phyloP scores from a whole-genome alignment of 2,888 invertebrate species.

The Polydrusus pterygomalis region DNA sequence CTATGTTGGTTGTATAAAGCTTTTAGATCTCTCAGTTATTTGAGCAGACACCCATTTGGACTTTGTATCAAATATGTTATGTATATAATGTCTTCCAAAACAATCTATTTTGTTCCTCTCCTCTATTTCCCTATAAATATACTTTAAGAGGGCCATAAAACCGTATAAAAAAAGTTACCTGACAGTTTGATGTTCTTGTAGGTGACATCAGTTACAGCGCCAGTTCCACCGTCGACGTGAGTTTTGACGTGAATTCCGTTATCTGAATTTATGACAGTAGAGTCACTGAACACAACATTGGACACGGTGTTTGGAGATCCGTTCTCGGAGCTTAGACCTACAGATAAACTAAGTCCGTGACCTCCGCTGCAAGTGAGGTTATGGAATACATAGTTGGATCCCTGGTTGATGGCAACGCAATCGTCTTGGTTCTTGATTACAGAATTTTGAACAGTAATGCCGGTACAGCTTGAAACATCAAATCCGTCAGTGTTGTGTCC shows the following conservation, averaged over 20 bases:
- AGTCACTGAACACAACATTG: slow-evolving; percentile 56
- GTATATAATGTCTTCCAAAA: no score
- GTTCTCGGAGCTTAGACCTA: slow-evolving; percentile 53
- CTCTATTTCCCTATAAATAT: no score
- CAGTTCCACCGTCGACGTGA: slow-evolving; percentile 56
- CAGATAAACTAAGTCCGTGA: slow-evolving; percentile 60
- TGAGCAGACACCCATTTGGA: no score
- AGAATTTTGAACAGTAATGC: slow-evolving; percentile 54
- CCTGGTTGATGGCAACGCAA: slow-evolving; percentile 58
- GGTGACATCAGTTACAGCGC: slow-evolving; percentile 55
- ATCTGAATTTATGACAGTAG: slow-evolving; percentile 54
- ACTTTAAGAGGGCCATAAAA: no score
- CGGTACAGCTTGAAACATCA: slow-evolving; percentile 49
- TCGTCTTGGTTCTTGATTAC: slow-evolving; percentile 59
- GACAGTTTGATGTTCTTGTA: slow-evolving; percentile 56
- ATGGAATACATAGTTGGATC: slow-evolving; percentile 50
- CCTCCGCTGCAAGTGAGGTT: slow-evolving; percentile 57
- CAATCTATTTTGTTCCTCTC: no score
- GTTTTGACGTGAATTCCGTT: slow-evolving; percentile 60
- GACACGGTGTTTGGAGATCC: slow-evolving; percentile 50
- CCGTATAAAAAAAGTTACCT: slow-evolving; percentile 47
- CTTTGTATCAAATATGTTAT: no score
- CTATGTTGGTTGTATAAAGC: no score
- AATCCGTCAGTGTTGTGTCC: slow-evolving; percentile 57
- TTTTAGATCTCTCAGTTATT: no score